Evolutionary conservation across 2,888 invertebrate species (phyloP).

Genomic region (Zele albiditarsus): DNA sequence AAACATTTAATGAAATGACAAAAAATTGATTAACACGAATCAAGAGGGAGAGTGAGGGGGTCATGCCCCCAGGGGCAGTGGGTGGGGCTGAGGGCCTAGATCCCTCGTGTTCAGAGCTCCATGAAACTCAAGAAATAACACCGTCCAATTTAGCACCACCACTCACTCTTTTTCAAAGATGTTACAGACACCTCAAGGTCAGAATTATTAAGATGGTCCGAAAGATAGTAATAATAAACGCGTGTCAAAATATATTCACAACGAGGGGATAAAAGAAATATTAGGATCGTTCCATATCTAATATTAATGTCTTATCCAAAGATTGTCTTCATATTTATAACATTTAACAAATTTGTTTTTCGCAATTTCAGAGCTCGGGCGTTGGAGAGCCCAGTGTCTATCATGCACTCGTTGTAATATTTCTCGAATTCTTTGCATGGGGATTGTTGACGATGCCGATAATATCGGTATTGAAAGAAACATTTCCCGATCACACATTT

Average conservation of each 20-base stretch:
- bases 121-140: constrained; percentile 63
- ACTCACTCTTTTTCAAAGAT: constrained; percentile 63
- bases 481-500: constrained; percentile 99
- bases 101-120: constrained; percentile 68
- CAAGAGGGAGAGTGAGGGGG: constrained; percentile 50
- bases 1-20: constrained; percentile 36
- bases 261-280: too few species aligned
- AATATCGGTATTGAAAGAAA: constrained; percentile 93
- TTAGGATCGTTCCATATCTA: too few species aligned
- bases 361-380: constrained; percentile 81
- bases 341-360: constrained; percentile 41
- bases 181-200: constrained; percentile 71
- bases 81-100: constrained; percentile 68
- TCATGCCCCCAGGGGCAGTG: constrained; percentile 70
- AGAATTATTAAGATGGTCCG: constrained; percentile 49
- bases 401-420: constrained; percentile 99
- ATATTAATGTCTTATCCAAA: too few species aligned
- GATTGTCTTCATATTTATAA: background rate
- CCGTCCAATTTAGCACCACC: constrained; percentile 54
- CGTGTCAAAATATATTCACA: too few species aligned
- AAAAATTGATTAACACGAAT: constrained; percentile 24
- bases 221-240: background rate
- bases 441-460: constrained; percentile 98
- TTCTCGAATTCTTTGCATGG: constrained; percentile 99
- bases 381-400: constrained; percentile 97